Evolutionary conservation across 2,113 vertebrate species (phyloP), one percentile per base, ranked within the genome.

Genomic region (Rallus limicola): DNA sequence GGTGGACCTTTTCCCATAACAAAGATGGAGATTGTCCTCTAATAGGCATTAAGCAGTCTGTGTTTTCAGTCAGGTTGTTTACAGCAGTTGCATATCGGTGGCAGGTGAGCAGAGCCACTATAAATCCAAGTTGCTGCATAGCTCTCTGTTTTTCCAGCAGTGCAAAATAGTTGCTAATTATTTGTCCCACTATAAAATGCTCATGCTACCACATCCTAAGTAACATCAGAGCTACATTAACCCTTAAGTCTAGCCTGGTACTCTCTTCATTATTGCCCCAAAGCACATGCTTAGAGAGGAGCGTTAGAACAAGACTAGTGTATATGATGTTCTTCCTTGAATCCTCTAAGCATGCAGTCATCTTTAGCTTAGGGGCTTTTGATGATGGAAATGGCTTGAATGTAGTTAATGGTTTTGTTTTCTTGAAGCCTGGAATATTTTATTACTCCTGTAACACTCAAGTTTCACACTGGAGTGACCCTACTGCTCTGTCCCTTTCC

Each of bases 391-490:
- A 9, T 70, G 29, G 20, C 71, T 79, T 71, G 10, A 79, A n/a
- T 34, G 62, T 71, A 65, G 38, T 52, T 82, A 55, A 10, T 74
- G 81, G 55, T 31, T 62, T 77, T 0, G 26, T 26, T 64, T 79
- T 52, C 16, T 75, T 62, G 46, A 80, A 90, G 56, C 33, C 11
- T 7, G 86, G n/a, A 59, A 55, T 64, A 50, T 79, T n/a, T 88
- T 67, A 20, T 93, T 62, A 65, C 56, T 64, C 76, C 21, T 2
- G 0, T 82, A 82, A 50, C 0, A 0, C 16, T 75, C 8, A 3
- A 0, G 3, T 82, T 72, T 92, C 53, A 53, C 8, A 31, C 21
- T 72, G 44, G 55, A 85, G 9, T 58, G 77, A 82, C 38, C 7
- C 16, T 40, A 4, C n/a, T 58, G 53, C 3, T 0, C 24, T 82